Base-by-base conservation (phyloP, 2,113 vertebrate genomes). In the Synodontis membranacea region DNA sequence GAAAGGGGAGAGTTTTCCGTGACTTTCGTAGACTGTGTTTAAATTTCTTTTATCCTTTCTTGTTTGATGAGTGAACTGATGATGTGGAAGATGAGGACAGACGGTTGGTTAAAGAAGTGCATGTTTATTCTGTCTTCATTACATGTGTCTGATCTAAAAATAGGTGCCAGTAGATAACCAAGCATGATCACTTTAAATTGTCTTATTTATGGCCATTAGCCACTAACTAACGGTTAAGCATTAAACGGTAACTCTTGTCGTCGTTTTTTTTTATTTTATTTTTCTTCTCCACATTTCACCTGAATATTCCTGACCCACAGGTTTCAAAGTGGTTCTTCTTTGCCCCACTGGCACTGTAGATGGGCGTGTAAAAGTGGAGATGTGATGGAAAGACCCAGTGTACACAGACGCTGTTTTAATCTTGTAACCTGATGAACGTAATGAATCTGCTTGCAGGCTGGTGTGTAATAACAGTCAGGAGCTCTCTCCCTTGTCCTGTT, bases 361-460 rank as follows among this genome's bases (percentile, higher is more conserved):
- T 46, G 46, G 14, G 50, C 74, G 8, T 19, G 44, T n/a, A 50
- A n/a, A 31, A 17, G 25, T 28, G 21, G 17, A 56, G 19, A 37
- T 54, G 76, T 79, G 76, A 79, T 79, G 19, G 76, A 54, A 79
- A 79, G 78, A 56, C 52, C 21, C 56, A 56, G 46, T n/a, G 81
- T 48, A 54, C 39, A 44, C 17, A 31, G 39, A 25, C 31, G 46
- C 64, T 37, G 64, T 46, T 83, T 52, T 70, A 52, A 52, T 70
- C 62, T 83, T 54, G 82, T 83, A 70, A 72, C n/a, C 46, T 28
- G 64, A 80, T 56, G 78, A 80, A 80, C 1, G 52, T 58, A 80
- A 56, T 39, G 78, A 80, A 80, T 56, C 34, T 25, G 52, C 52
- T 56, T 39, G 52, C 52, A 80, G 50, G 82, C 82, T 12, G 58